Base-by-base conservation (phyloP, 2,888 invertebrate genomes). In the Darwinula stevensoni region DNA sequence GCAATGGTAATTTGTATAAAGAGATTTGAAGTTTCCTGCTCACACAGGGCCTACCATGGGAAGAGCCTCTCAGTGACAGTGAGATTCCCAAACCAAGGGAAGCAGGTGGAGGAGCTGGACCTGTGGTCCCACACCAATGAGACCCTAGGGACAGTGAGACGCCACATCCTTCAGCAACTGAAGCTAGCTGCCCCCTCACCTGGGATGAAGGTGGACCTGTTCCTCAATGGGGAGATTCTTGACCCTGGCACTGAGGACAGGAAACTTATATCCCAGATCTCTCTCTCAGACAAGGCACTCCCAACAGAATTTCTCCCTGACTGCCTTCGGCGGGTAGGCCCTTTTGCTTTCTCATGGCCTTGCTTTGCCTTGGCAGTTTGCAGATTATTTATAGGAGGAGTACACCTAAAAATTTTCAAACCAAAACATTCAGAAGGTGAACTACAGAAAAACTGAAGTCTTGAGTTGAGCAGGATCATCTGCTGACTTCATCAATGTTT, bases 121-220 rank as follows among this genome's bases (percentile, higher is more conserved):
- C 56, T 91, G 36, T 71, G 67, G 48, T 80, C 86, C 29, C 91
- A 91, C 54, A 74, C 73, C 36, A 88, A 91, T 51, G 86, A 91
- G 49, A 86, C 86, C 3, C 58, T 91, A 41, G 73, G 74, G 33
- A 69, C 76, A 18, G 61, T 88, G 37, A 63, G 84, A 39, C 59
- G 76, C 35, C 52, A 53, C 38, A 50, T 56, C 36, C 39, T 49
- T 31, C 44, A 43, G 31, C 38, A 29, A 37, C 35, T 35, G 17
- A 30, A 30, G 12, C 18, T 12, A 14, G 18, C 14, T 16, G 27
- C 35, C 12, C n/a, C 11, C 14, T 9, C 13, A 12, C 13, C 31
- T 12, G 28, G n/a, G 13, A 15, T 29, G 26, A 30, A 29, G 31
- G 61, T 84, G 42, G 86, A 91, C 50, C 58, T 91, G 40, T 84